A percentile compares a stretch with the other conserved stretches of the same genome.
phyloP scores from a whole-genome alignment of 2,113 vertebrate genomes.

The Colius striatus region DNA sequence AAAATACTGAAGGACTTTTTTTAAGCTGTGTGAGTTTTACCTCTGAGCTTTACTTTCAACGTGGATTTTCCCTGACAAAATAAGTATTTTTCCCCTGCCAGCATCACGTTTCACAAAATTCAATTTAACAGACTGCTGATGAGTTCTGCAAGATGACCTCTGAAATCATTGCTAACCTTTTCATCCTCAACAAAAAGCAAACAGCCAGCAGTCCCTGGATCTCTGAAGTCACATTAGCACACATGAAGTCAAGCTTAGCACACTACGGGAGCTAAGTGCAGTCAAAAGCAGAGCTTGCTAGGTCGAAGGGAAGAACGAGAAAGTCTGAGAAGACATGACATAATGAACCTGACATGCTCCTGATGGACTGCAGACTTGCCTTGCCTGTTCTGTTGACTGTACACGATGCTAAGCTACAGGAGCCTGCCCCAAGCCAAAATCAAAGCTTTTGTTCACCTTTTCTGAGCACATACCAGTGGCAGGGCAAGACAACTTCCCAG shows the following conservation, averaged over 20 bases:
- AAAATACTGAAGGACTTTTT: background rate
- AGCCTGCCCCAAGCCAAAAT: background rate
- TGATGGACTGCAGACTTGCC: background rate
- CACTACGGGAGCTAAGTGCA: background rate
- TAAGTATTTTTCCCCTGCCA: background rate
- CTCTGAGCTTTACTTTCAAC: background rate
- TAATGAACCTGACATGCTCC: rapidly evolving
- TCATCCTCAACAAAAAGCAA: background rate
- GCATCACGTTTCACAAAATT: background rate
- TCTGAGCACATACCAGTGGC: rapidly evolving
- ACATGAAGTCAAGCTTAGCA: too few species aligned
- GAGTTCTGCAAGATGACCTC: background rate
- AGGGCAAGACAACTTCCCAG: background rate
- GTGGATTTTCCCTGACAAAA: background rate
- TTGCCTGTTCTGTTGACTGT: background rate
- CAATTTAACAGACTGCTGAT: background rate
- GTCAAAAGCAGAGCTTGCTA: background rate
- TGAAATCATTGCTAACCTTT: background rate
- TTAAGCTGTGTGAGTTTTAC: background rate
- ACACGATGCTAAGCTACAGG: background rate
- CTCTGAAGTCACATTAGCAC: background rate
- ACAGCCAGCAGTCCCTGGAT: background rate
- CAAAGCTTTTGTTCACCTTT: background rate
- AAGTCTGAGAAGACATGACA: rapidly evolving
- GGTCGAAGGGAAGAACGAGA: background rate